Evolutionary conservation across 2,797 vertebrate genomes (phyloP).

Genomic region (Chlorospingus flavigularis): DNA sequence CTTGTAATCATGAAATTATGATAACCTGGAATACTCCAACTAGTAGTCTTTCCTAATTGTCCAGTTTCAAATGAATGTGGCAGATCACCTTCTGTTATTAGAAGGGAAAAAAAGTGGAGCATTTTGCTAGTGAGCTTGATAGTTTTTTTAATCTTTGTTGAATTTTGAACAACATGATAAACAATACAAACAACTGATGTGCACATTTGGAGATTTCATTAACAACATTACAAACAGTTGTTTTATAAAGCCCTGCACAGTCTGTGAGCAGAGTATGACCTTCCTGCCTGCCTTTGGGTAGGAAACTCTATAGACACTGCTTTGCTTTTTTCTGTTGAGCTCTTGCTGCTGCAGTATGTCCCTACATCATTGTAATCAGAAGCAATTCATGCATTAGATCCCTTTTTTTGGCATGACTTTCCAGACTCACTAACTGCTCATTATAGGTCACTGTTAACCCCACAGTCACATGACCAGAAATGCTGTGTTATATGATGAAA

Average conservation of each 20-base stretch:
- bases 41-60: neutral
- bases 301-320: neutral
- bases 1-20: neutral
- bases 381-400: neutral
- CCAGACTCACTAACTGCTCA: neutral
- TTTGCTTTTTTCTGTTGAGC: neutral
- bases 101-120: neutral
- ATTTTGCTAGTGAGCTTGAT: neutral
- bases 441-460: neutral
- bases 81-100: neutral
- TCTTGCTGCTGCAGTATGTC: neutral
- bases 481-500: neutral
- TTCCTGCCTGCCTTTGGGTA: neutral
- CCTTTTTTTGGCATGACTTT: neutral
- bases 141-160: neutral
- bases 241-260: neutral
- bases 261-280: neutral
- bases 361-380: neutral
- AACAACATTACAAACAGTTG: neutral
- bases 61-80: neutral
- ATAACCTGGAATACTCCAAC: neutral
- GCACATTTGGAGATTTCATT: neutral
- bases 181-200: neutral
- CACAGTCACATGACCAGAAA: neutral
- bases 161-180: neutral